Evolutionary conservation across 1,140 invertebrate genomes (phyloP).

Genomic region (Daktulosphaira vitifoliae): DNA sequence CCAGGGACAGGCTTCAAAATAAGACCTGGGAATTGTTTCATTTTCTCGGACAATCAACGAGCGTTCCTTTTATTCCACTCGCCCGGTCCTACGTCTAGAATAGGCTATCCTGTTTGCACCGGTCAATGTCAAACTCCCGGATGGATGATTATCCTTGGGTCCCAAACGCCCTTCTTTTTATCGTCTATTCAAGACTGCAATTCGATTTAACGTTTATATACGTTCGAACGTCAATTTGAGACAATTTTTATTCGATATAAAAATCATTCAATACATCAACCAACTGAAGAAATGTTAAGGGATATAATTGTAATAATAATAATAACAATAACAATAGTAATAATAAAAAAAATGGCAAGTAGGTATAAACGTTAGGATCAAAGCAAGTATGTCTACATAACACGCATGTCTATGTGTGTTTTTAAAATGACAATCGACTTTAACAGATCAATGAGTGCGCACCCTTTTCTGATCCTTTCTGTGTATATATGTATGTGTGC

Average conservation of each 20-base stretch:
- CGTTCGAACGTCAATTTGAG: slow-evolving; percentile 25
- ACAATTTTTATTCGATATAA: slow-evolving; percentile 31
- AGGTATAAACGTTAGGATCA: slow-evolving; percentile 10
- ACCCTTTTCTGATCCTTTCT: slow-evolving; percentile 22
- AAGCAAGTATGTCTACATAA: neutral
- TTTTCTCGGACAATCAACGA: slow-evolving; percentile 38
- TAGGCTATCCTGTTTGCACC: slow-evolving; percentile 16
- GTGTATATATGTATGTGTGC: neutral
- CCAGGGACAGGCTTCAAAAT: slow-evolving; percentile 35
- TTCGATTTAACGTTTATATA: slow-evolving; percentile 22
- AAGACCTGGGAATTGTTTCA: slow-evolving; percentile 40
- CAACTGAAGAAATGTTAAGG: neutral
- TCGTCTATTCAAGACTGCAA: slow-evolving; percentile 22
- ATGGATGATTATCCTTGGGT: slow-evolving; percentile 21
- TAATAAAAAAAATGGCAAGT: too few species aligned
- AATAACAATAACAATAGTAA: slow-evolving; percentile 5
- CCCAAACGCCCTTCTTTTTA: slow-evolving; percentile 25
- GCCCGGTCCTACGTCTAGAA: neutral
- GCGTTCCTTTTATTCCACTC: slow-evolving; percentile 35
- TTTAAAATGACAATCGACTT: slow-evolving; percentile 29
- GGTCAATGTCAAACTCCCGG: slow-evolving; percentile 29
- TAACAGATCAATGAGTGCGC: slow-evolving; percentile 27
- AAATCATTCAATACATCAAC: neutral
- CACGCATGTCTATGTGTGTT: slow-evolving; percentile 11
- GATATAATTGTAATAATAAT: slow-evolving; percentile 17